Conservation (phyloP, 2,797 vertebrate species). For the Crocidura indochinensis region DNA sequence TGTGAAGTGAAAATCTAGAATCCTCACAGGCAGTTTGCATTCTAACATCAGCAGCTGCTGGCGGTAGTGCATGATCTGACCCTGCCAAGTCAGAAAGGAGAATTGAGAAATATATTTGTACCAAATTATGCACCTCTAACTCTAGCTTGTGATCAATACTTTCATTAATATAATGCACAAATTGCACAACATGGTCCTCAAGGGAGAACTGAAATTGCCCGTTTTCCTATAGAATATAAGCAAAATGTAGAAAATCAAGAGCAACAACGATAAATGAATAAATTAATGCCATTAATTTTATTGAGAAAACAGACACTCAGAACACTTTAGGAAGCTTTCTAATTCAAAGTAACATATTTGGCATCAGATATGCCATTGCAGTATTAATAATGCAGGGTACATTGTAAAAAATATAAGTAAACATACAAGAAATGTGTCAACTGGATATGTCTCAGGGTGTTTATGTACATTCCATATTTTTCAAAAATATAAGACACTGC, state of each 20-base stretch:
- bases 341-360: not conserved
- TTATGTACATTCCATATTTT: too few relatives aligned
- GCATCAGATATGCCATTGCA: not conserved
- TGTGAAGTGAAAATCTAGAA: conserved; percentile 57
- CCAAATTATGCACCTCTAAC: conserved; percentile 25
- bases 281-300: not conserved
- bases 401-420: not conserved
- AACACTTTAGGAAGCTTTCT: not conserved
- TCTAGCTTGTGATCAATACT: conserved; percentile 52
- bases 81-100: not conserved
- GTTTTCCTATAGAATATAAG: conserved; percentile 46
- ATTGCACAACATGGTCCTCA: conserved; percentile 21
- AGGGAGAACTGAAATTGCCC: conserved; percentile 16
- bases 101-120: not conserved
- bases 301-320: not conserved
- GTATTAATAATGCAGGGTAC: not conserved
- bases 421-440: too few relatives aligned
- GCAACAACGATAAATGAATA: not conserved
- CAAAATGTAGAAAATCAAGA: conserved; percentile 41
- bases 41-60: not conserved
- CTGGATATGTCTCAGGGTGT: too few relatives aligned
- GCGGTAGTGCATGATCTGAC: not conserved
- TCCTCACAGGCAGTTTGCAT: not conserved
- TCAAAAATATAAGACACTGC: too few relatives aligned
- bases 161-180: conserved; percentile 66